Base-by-base conservation (phyloP, 2,797 vertebrate genomes). In the Aplochiton taeniatus region DNA sequence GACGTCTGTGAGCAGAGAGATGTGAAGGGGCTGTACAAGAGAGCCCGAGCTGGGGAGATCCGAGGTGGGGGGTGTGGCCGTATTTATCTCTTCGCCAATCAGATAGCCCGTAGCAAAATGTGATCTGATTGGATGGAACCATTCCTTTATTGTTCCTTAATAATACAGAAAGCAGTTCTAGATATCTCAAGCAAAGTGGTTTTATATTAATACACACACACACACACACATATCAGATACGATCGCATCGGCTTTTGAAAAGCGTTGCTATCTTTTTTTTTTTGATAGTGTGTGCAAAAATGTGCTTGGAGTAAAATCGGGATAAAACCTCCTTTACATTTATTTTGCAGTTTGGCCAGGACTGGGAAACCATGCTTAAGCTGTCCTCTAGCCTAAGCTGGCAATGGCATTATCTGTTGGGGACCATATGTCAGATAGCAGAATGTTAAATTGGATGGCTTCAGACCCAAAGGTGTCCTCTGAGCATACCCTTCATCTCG, bases 1-100 rank as follows among this genome's bases (percentile, higher is more conserved):
- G 93, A 98, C 11, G 96, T 99, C 48, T 99, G 98, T 73, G 98
- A 99, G 75, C 95, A 98, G 87, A 93, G 98, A 78, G 97, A 99
- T 50, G 98, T 95, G 65, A 99, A 99, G 81, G 98, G 98, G 8
- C 93, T 99, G 41, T 99, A 99, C 83, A 99, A 98, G 87, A 96
- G 93, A 85, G 98, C 98, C 57, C 91, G 98, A 83, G 98, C 97
- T 2, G 98, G 98, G 64, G 97, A 99, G 88, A 99, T 99, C 83
- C 94, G 93, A 96, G 98, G 98, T 96, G 75, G 1, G 9, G 12
- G n/a, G 10, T 8, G 14, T 16, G 13, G 8, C 41, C 13, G 9
- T 13, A 4, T 42, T 10, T 4, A 57, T 48, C 11, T 48, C 9
- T 14, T 48, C 14, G 47, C 12, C 47, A 9, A 65, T 59, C n/a